A percentile compares a stretch with the other conserved stretches of the same genome.
phyloP scores from a whole-genome alignment of 2,888 invertebrate species.

The Endomychus coccineus region DNA sequence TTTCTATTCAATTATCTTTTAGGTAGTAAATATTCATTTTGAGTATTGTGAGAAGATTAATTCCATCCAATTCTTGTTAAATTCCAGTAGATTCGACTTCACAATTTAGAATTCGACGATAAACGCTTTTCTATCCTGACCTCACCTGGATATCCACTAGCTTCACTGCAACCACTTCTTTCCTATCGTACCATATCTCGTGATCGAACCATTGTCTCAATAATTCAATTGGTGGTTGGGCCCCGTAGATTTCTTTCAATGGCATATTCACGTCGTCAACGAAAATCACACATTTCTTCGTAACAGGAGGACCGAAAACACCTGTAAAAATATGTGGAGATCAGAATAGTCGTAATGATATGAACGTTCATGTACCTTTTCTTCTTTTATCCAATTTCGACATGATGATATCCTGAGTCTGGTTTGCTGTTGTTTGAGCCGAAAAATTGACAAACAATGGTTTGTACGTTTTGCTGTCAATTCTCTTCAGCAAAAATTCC shows the following conservation, averaged over 20 bases:
- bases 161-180: constrained; percentile 69
- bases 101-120: no score
- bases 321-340: constrained; percentile 46
- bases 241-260: constrained; percentile 79
- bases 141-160: constrained; percentile 76
- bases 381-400: constrained; percentile 85
- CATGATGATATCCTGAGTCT: constrained; percentile 93
- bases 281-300: constrained; percentile 82
- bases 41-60: no score
- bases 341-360: constrained; percentile 11
- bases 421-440: constrained; percentile 88
- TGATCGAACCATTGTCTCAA: constrained; percentile 87
- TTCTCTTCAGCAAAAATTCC: constrained; percentile 74
- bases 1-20: no score
- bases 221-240: constrained; percentile 91
- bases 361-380: constrained; percentile 53
- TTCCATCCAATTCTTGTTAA: no score
- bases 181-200: constrained; percentile 82
- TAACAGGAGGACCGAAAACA: constrained; percentile 86
- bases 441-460: constrained; percentile 88
- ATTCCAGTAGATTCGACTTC: no score
- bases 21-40: no score
- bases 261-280: constrained; percentile 98
- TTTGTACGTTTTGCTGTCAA: constrained; percentile 70
- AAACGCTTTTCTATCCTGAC: no score